Evolutionary conservation across 2,113 vertebrate species (phyloP).

Genomic region (Panthera uncia): DNA sequence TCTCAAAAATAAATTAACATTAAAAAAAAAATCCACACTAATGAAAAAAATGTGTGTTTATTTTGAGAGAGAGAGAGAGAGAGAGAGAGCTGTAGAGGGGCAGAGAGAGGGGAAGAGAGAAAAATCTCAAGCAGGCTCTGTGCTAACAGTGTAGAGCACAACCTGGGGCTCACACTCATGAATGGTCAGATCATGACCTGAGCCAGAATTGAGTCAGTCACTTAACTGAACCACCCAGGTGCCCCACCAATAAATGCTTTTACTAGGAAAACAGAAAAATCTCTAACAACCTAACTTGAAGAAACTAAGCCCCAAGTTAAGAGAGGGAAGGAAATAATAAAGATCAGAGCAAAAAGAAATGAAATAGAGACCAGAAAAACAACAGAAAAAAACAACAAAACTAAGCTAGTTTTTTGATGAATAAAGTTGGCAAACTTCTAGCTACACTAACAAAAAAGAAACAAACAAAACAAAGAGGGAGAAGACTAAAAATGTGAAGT

Average conservation of each 20-base stretch:
- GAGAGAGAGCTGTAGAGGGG: too few species aligned
- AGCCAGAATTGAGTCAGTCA: too few species aligned
- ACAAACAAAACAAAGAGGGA: neutral
- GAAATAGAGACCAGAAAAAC: neutral
- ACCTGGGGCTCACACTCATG: too few species aligned
- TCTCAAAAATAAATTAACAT: too few species aligned
- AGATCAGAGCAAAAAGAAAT: slow-evolving; percentile 1
- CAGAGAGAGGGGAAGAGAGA: too few species aligned
- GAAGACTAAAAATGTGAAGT: neutral
- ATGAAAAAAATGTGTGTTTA: too few species aligned
- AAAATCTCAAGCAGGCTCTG: too few species aligned
- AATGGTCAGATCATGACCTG: too few species aligned
- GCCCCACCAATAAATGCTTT: neutral
- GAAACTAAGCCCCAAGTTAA: neutral
- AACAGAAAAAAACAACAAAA: neutral
- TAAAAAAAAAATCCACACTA: too few species aligned
- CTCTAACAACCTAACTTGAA: neutral
- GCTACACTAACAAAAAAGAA: neutral
- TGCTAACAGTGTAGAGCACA: too few species aligned
- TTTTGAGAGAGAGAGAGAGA: too few species aligned
- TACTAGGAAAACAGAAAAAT: neutral
- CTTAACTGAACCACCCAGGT: too few species aligned
- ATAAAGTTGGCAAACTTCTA: neutral
- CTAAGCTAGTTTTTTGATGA: neutral
- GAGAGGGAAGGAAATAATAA: neutral